Conservation (phyloP, 2,888 invertebrate species). For the Sicus ferrugineus region DNA sequence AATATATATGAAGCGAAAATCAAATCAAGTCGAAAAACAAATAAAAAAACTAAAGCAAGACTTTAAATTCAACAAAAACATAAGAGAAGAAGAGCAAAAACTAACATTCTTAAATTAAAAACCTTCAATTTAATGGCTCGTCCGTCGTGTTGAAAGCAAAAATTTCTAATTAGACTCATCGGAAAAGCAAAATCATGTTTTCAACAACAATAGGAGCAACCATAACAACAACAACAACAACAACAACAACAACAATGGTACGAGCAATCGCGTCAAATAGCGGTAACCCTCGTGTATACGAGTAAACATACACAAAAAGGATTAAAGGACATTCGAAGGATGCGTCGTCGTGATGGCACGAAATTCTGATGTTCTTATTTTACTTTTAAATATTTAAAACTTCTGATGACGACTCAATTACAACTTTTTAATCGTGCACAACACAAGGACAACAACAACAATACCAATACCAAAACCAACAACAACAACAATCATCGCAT, state of each 20-base stretch:
- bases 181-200: slow-evolving; percentile 26
- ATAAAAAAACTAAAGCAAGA: background rate
- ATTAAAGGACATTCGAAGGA: slow-evolving; percentile 15
- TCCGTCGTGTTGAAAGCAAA: background rate
- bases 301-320: background rate
- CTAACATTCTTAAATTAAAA: background rate
- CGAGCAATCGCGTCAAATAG: background rate
- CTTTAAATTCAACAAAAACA: background rate
- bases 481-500: background rate
- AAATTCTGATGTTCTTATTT: slow-evolving; percentile 10
- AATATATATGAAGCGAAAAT: background rate
- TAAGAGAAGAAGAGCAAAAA: background rate
- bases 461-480: background rate
- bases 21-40: background rate
- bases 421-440: slow-evolving; percentile 30
- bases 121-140: background rate
- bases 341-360: slow-evolving; percentile 16
- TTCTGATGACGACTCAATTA: slow-evolving; percentile 38
- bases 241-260: background rate
- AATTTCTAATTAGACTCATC: background rate
- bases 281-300: no score
- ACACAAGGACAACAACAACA: slow-evolving; percentile 9
- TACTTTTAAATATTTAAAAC: slow-evolving; percentile 27
- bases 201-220: background rate
- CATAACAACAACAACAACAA: background rate